phyloP scores from a whole-genome alignment of 2,113 vertebrate genomes.

The Melospiza georgiana region DNA sequence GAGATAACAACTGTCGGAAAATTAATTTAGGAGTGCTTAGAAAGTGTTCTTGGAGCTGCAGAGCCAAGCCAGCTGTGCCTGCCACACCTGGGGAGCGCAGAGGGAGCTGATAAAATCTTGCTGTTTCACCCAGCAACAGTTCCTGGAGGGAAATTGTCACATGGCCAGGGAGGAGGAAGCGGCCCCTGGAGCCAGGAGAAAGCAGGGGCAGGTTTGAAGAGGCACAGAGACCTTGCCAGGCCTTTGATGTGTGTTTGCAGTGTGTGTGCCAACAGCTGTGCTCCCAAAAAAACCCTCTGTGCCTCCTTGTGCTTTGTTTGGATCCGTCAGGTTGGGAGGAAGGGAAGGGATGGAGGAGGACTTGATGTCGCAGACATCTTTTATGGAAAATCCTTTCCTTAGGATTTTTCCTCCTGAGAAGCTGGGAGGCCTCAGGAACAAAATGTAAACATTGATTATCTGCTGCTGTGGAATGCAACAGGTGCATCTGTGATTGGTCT shows the following conservation, averaged over 20 bases:
- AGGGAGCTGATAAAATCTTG: constrained; percentile 6
- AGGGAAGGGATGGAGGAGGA: background rate
- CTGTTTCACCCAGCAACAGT: constrained; percentile 21
- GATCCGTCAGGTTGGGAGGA: background rate
- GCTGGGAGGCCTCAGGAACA: too few relatives aligned
- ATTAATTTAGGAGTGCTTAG: background rate
- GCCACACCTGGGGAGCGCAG: background rate
- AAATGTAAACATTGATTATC: too few relatives aligned
- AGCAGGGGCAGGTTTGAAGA: background rate
- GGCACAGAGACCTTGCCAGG: background rate
- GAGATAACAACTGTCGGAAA: background rate
- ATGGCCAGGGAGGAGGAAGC: background rate
- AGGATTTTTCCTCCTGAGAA: too few relatives aligned
- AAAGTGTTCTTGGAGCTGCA: background rate
- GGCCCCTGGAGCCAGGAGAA: background rate
- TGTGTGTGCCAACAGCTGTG: background rate
- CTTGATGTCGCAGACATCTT: accelerated
- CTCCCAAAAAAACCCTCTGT: background rate
- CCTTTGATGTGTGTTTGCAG: background rate
- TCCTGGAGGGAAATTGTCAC: constrained; percentile 3
- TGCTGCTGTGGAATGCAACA: too few relatives aligned
- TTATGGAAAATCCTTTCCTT: too few relatives aligned
- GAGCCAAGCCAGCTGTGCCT: background rate
- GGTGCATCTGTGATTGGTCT: too few relatives aligned
- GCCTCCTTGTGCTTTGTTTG: background rate